Conservation (phyloP, 2,888 invertebrate species). For the Yponomeuta malinellus region DNA sequence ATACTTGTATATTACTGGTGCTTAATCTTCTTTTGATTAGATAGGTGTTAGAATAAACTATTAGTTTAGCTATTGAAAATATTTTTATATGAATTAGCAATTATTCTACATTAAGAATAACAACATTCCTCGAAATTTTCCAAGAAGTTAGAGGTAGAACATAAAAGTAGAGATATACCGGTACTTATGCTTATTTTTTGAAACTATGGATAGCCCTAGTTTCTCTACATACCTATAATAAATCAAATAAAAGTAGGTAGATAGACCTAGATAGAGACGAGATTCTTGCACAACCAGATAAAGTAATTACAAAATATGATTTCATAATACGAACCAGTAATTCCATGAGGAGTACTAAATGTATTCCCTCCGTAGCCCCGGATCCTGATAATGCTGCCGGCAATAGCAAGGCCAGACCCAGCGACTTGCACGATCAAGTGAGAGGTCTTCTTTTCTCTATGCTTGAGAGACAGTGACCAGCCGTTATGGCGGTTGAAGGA, state of each 20-base stretch:
- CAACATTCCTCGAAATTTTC: too few species aligned
- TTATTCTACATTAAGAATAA: too few species aligned
- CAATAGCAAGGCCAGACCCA: slow-evolving; percentile 16
- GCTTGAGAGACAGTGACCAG: slow-evolving; percentile 16
- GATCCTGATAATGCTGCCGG: slow-evolving; percentile 18
- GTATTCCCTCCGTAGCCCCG: not conserved
- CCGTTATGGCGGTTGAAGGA: slow-evolving; percentile 16
- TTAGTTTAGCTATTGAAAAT: not conserved
- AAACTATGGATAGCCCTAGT: not conserved
- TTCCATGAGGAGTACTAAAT: slow-evolving; percentile 19
- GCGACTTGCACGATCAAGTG: slow-evolving; percentile 18
- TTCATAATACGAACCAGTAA: slow-evolving; percentile 17
- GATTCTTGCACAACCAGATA: not conserved
- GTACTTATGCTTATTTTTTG: too few species aligned
- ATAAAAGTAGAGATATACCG: too few species aligned
- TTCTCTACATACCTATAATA: too few species aligned
- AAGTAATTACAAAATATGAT: not conserved
- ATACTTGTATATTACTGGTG: too few species aligned
- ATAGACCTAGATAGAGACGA: not conserved
- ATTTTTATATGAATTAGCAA: too few species aligned
- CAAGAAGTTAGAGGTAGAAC: too few species aligned
- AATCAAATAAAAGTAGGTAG: not conserved
- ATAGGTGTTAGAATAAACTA: not conserved
- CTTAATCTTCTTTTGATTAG: not conserved
- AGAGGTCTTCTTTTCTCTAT: slow-evolving; percentile 15